These are phyloP conservation scores for Amphiprion clarkii DNA, from an alignment of 2,797 vertebrate species.

Conservation along the genomic window DNA sequence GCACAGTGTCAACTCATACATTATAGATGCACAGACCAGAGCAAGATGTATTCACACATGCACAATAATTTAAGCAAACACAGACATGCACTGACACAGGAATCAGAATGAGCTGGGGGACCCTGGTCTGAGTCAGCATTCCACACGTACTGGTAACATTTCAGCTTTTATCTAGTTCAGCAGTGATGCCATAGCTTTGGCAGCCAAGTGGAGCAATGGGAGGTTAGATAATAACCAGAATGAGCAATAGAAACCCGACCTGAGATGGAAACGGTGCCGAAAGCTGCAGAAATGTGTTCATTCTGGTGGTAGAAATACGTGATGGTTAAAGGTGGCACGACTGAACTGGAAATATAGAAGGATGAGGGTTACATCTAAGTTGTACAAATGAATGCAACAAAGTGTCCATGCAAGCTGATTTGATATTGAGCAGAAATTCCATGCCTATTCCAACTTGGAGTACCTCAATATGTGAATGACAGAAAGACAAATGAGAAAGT, in stretches of 20 bases:
- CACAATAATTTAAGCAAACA: slow-evolving; percentile 69
- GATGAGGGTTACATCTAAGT: not conserved
- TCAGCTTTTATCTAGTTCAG: slow-evolving; percentile 32
- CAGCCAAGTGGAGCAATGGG: not conserved
- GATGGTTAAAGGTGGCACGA: not conserved
- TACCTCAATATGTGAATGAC: slow-evolving; percentile 24
- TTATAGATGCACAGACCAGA: slow-evolving; percentile 65
- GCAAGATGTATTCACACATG: slow-evolving; percentile 60
- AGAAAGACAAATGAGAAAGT: slow-evolving; percentile 24
- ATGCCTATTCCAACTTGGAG: not conserved
- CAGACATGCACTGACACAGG: slow-evolving; percentile 52
- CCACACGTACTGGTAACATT: slow-evolving; percentile 40
- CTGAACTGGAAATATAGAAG: not conserved
- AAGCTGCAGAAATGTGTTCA: not conserved
- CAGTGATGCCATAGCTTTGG: slow-evolving; percentile 21
- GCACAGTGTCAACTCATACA: slow-evolving; percentile 61
- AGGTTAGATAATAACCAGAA: slow-evolving; percentile 10
- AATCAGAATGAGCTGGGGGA: slow-evolving; percentile 46
- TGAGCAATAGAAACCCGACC: slow-evolving; percentile 1
- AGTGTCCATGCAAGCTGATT: not conserved
- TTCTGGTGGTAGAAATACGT: not conserved
- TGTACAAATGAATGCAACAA: not conserved
- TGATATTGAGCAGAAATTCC: slow-evolving; percentile 1
- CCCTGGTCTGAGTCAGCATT: slow-evolving; percentile 68
- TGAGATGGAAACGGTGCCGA: not conserved